A percentile compares a stretch with the other conserved stretches of the same genome.
Evolutionary conservation across 2,113 vertebrate species (phyloP).

Genomic region (Callopanchax toddi): DNA sequence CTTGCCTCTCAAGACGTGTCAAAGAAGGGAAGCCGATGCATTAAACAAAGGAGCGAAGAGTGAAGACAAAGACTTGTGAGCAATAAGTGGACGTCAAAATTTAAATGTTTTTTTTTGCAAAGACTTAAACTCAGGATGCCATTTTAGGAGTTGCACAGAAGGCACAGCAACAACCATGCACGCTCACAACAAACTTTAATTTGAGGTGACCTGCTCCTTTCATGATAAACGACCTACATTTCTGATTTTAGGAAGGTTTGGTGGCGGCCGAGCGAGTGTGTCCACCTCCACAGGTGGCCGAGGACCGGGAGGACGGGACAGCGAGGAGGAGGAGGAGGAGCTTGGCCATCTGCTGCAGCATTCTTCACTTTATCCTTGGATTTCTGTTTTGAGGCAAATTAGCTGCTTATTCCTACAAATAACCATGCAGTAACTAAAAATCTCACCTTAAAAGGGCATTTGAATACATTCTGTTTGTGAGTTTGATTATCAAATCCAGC

Average conservation of each 20-base stretch:
- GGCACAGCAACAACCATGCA: neutral
- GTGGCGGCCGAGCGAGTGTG: slow-evolving; percentile 6
- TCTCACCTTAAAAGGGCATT: no score
- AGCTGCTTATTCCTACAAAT: neutral
- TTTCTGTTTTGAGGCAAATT: slow-evolving; percentile 22
- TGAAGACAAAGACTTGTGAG: slow-evolving; percentile 16
- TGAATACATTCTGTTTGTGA: no score
- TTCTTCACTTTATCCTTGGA: slow-evolving; percentile 25
- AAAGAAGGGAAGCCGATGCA: slow-evolving; percentile 50
- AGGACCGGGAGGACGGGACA: slow-evolving; percentile 27
- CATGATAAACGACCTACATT: slow-evolving; percentile 57
- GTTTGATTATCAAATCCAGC: no score
- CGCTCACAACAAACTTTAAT: slow-evolving; percentile 32
- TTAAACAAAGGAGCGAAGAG: slow-evolving; percentile 30
- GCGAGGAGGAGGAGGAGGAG: slow-evolving; percentile 45
- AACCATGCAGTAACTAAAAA: no score
- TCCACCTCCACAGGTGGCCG: slow-evolving; percentile 70
- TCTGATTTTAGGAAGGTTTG: slow-evolving; percentile 35
- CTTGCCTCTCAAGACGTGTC: slow-evolving; percentile 73
- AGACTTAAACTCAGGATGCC: neutral
- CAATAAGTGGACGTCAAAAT: slow-evolving; percentile 16
- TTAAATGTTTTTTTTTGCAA: no score
- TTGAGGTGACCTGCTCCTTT: slow-evolving; percentile 48
- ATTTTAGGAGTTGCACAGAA: slow-evolving; percentile 2
- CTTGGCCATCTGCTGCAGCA: slow-evolving; percentile 66